Evolutionary conservation across 2,113 vertebrate genomes (phyloP).

Genomic region (Trichomycterus rosablanca): DNA sequence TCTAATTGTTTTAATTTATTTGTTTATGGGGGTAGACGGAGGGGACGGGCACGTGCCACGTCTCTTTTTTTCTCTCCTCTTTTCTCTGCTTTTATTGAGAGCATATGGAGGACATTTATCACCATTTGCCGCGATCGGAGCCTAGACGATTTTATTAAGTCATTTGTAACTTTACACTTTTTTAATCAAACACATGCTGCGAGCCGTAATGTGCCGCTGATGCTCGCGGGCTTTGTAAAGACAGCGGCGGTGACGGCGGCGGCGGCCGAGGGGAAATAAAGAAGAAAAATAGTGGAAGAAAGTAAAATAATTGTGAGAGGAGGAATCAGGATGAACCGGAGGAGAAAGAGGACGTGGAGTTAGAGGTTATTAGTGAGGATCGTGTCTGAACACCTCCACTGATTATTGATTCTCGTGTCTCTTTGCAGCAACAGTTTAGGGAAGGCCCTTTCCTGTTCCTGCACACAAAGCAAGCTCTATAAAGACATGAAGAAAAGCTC

Average conservation of each 20-base stretch:
- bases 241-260: no score
- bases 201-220: constrained; percentile 56
- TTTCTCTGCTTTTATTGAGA: constrained; percentile 61
- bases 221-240: constrained; percentile 68
- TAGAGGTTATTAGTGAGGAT: no score
- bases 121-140: constrained; percentile 64
- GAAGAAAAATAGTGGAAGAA: constrained; percentile 33
- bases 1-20: constrained; percentile 79
- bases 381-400: no score
- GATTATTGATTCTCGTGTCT: no score
- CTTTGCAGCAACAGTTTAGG: no score
- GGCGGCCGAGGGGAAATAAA: constrained; percentile 68
- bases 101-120: constrained; percentile 72
- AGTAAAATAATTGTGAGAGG: constrained; percentile 20
- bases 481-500: no score
- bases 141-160: constrained; percentile 70
- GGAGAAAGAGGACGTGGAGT: no score
- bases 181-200: constrained; percentile 71
- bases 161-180: constrained; percentile 73
- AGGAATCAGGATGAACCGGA: background rate
- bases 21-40: constrained; percentile 64
- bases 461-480: no score
- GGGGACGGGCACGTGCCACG: constrained; percentile 68
- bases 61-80: constrained; percentile 34
- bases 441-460: no score